A percentile compares a stretch with the other conserved stretches of the same genome.
phyloP scores from a whole-genome alignment of 2,113 vertebrate genomes.

The Dromas ardeola region DNA sequence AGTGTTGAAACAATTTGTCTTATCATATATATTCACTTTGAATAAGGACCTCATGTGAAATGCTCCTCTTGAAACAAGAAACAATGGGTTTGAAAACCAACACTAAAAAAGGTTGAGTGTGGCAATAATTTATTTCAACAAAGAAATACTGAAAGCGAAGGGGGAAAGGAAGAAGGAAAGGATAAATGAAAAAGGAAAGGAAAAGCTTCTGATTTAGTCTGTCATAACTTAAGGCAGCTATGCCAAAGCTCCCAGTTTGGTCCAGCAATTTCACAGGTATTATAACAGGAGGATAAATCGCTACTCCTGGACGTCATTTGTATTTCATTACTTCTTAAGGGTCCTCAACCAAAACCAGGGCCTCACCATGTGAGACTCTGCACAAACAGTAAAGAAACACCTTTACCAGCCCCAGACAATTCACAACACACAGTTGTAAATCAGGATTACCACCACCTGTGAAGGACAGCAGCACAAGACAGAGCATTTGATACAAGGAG shows the following conservation, averaged over 20 bases:
- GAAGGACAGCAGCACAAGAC: not conserved
- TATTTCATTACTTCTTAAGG: slow-evolving; percentile 4
- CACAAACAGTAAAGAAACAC: not conserved
- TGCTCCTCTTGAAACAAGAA: slow-evolving; percentile 15
- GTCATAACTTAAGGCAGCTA: slow-evolving; percentile 43
- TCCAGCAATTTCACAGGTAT: slow-evolving; percentile 51
- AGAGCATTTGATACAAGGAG: not conserved
- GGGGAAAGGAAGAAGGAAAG: not conserved
- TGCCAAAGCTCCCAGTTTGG: slow-evolving; percentile 19
- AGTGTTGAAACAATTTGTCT: slow-evolving; percentile 42
- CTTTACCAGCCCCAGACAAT: not conserved
- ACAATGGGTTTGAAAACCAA: not conserved
- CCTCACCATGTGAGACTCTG: not conserved
- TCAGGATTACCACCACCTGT: not conserved
- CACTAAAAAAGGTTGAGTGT: not conserved
- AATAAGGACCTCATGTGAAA: slow-evolving; percentile 29
- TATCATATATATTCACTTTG: slow-evolving; percentile 12
- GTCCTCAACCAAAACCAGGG: not conserved
- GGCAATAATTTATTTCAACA: slow-evolving; percentile 2
- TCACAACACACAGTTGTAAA: not conserved
- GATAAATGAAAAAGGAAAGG: slow-evolving; percentile 8
- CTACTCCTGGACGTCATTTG: not conserved
- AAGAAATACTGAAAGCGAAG: not conserved
- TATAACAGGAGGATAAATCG: not conserved
- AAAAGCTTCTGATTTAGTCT: slow-evolving; percentile 32